Evolutionary conservation across 1,140 invertebrate species (phyloP).

Genomic region (Eriocheir sinensis): DNA sequence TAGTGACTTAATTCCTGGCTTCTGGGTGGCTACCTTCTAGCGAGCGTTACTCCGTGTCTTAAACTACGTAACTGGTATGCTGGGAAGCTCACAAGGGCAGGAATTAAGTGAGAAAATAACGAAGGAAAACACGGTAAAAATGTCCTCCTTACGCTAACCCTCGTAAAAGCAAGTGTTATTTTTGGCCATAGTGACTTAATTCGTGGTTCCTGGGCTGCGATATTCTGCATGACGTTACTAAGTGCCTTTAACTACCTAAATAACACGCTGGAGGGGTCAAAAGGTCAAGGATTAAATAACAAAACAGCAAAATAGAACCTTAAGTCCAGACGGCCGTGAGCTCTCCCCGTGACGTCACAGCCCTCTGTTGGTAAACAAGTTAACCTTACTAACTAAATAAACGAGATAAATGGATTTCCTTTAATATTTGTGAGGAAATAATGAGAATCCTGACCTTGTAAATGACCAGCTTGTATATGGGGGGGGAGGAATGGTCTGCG

Average conservation of each 20-base stretch:
- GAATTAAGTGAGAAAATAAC: too few species aligned
- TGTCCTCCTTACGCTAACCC: background rate
- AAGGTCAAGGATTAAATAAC: background rate
- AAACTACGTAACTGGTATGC: too few species aligned
- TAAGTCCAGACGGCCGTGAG: conserved; percentile 48
- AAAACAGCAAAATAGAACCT: background rate
- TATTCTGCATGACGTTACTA: background rate
- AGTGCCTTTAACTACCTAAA: background rate
- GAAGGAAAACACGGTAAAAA: background rate
- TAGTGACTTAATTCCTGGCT: too few species aligned
- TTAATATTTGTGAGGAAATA: too few species aligned
- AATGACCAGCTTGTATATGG: background rate
- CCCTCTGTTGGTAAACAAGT: conserved; percentile 71
- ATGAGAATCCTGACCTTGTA: too few species aligned
- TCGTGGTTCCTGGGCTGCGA: background rate
- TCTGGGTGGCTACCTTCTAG: too few species aligned
- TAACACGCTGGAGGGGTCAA: too few species aligned
- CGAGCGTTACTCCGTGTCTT: too few species aligned
- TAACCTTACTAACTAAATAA: conserved; percentile 41
- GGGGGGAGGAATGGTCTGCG: too few species aligned
- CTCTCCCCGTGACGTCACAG: conserved; percentile 67
- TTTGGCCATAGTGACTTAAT: too few species aligned
- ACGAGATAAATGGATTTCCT: too few species aligned
- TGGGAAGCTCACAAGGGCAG: background rate
- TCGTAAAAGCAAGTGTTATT: too few species aligned